phyloP scores from a whole-genome alignment of 2,797 vertebrate genomes.

The Thaleichthys pacificus region DNA sequence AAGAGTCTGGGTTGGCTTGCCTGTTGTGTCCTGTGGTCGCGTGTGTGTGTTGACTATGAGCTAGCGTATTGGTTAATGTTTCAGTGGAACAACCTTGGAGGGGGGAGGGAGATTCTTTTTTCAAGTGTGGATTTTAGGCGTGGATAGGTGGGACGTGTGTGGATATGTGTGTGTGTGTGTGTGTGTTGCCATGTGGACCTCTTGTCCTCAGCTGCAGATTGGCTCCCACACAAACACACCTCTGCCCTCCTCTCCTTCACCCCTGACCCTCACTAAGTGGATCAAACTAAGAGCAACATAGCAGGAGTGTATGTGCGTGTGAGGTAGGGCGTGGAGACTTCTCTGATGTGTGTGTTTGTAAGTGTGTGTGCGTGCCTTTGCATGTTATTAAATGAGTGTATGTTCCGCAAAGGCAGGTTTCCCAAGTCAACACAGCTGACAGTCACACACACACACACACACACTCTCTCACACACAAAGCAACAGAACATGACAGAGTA shows the following conservation, averaged over 20 bases:
- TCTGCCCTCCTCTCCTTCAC: neutral
- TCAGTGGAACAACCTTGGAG: too few relatives aligned
- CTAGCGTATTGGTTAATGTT: too few relatives aligned
- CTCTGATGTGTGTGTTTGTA: too few relatives aligned
- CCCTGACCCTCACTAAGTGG: neutral
- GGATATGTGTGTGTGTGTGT: neutral
- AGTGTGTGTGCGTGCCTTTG: slow-evolving; percentile 30
- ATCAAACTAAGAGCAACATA: neutral
- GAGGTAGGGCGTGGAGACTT: slow-evolving; percentile 23
- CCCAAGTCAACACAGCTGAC: slow-evolving; percentile 12
- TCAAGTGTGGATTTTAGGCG: neutral
- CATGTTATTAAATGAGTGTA: neutral
- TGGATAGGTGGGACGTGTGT: neutral
- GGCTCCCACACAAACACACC: neutral
- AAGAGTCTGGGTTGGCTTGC: too few relatives aligned
- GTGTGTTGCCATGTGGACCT: neutral
- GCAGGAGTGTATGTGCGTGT: slow-evolving; percentile 24
- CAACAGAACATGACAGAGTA: too few relatives aligned
- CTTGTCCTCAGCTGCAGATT: neutral
- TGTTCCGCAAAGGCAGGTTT: neutral
- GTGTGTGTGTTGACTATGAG: too few relatives aligned
- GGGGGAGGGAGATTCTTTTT: too few relatives aligned
- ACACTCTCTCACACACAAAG: slow-evolving; percentile 14
- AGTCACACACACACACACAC: slow-evolving; percentile 32
- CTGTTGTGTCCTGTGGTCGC: too few relatives aligned